Evolutionary conservation across 2,797 vertebrate genomes (phyloP).

Genomic region (Phyllotis vaccarum): DNA sequence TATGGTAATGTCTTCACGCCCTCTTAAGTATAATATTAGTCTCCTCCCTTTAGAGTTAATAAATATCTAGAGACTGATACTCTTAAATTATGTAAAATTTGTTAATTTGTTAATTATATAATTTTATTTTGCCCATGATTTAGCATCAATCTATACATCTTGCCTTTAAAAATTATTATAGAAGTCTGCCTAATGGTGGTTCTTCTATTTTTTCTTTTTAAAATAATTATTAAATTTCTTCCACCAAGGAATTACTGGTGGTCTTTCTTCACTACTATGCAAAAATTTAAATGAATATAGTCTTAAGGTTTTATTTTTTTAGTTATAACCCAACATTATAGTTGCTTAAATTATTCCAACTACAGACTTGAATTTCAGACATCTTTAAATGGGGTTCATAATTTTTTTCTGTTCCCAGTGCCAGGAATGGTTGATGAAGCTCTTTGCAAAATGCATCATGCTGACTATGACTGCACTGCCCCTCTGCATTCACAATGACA

Average conservation of each 20-base stretch:
- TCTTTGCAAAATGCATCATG: neutral
- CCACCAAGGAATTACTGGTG: neutral
- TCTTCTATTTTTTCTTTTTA: neutral
- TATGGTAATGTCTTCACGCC: neutral
- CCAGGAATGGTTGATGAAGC: neutral
- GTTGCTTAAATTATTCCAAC: neutral
- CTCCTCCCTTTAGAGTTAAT: neutral
- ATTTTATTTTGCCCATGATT: neutral
- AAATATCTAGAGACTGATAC: neutral
- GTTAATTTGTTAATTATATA: slow-evolving; percentile 4
- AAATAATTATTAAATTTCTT: neutral
- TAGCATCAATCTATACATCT: neutral
- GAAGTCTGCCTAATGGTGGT: neutral
- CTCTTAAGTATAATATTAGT: neutral
- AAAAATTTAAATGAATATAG: slow-evolving; percentile 2
- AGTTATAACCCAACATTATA: neutral
- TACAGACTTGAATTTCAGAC: neutral
- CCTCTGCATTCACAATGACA: neutral
- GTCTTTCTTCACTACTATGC: neutral
- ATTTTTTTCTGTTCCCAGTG: neutral
- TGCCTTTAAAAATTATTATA: neutral
- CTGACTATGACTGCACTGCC: neutral
- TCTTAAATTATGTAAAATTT: neutral
- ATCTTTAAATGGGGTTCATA: neutral
- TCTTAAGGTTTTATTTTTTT: neutral